Conservation (phyloP, 2,113 vertebrate genomes). For the Naja naja region DNA sequence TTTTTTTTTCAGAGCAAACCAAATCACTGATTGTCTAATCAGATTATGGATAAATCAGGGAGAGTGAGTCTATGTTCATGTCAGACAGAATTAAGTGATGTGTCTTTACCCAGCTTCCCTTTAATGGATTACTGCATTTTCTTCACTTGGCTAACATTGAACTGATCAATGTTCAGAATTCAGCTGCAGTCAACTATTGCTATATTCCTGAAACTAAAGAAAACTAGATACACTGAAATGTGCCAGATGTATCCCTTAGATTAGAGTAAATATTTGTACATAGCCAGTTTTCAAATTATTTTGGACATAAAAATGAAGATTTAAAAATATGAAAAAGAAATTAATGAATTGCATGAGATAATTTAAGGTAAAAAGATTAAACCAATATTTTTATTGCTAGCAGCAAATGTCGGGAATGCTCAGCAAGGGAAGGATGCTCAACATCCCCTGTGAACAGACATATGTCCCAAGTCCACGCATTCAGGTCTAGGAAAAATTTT, state of each 20-base stretch:
- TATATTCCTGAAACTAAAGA: not conserved
- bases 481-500: not conserved
- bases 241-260: not conserved
- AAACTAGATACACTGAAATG: not conserved
- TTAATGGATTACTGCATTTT: not conserved
- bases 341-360: not conserved
- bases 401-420: not conserved
- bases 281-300: not conserved
- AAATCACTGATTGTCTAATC: conserved; percentile 9
- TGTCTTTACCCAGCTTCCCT: not conserved
- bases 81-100: not conserved
- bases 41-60: conserved; percentile 15
- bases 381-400: not conserved
- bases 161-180: not conserved
- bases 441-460: not conserved
- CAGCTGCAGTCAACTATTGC: not conserved
- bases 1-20: conserved; percentile 4
- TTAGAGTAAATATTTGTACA: not conserved
- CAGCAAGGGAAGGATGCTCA: not conserved
- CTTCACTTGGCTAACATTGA: not conserved
- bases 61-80: not conserved
- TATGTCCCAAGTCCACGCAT: not conserved
- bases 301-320: not conserved
- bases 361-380: not conserved
- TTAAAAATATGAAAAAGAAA: not conserved